A percentile compares a stretch with the other conserved stretches of the same genome.
phyloP scores from a whole-genome alignment of 2,113 vertebrate genomes.

The Melanerpes formicivorus region DNA sequence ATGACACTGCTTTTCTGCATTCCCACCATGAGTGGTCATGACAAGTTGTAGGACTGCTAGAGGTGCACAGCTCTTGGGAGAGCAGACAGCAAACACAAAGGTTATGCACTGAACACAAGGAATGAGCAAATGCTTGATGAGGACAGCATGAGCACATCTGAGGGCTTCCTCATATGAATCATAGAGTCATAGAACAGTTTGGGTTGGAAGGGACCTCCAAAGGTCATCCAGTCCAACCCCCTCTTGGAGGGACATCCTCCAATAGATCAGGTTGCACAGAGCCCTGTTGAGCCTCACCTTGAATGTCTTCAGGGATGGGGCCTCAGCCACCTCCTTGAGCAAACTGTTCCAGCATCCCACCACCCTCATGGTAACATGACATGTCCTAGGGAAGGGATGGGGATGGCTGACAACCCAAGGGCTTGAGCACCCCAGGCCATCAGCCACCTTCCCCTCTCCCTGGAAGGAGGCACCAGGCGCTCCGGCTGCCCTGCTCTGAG shows the following conservation, averaged over 20 bases:
- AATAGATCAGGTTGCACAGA: no score
- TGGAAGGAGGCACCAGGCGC: not conserved
- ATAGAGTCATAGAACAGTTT: no score
- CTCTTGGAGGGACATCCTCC: no score
- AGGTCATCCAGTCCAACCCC: no score
- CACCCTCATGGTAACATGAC: no score
- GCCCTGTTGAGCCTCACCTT: no score
- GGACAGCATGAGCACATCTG: not conserved
- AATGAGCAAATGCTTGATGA: not conserved
- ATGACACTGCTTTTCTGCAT: not conserved
- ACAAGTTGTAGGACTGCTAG: not conserved
- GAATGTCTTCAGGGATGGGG: no score
- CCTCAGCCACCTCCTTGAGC: no score
- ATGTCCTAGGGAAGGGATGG: not conserved
- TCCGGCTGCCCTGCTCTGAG: not conserved
- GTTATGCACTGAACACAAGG: fast-evolving
- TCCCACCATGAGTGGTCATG: not conserved
- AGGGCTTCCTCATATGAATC: not conserved
- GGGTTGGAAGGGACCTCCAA: no score
- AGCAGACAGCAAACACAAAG: not conserved
- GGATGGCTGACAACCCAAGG: not conserved
- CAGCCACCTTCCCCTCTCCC: fast-evolving
- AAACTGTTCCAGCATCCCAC: no score
- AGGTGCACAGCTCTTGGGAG: not conserved
- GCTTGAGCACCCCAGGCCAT: not conserved